Evolutionary conservation across 2,113 vertebrate genomes (phyloP).

Genomic region (Paradoxurus hermaphroditus): DNA sequence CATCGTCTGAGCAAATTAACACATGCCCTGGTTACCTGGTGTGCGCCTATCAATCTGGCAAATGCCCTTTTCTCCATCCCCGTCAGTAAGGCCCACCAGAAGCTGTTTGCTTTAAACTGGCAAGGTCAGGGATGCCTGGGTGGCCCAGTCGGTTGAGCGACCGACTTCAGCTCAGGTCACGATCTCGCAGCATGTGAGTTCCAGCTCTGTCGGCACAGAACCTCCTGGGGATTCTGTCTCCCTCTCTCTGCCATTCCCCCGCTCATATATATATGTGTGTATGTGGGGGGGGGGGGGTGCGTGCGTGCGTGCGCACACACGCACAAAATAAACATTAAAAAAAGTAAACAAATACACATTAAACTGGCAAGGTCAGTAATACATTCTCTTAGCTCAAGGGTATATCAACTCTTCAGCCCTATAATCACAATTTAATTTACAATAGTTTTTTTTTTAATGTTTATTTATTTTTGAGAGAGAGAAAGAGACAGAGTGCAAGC

Average conservation of each 20-base stretch:
- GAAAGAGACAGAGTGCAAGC: too few species aligned
- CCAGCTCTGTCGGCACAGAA: too few species aligned
- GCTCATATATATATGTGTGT: too few species aligned
- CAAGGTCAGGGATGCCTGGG: neutral
- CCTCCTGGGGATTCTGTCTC: too few species aligned
- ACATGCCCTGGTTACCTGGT: neutral
- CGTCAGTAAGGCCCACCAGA: neutral
- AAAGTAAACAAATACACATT: neutral
- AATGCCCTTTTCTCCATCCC: neutral
- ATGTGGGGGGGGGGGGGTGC: too few species aligned
- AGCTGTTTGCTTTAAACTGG: neutral
- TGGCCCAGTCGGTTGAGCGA: too few species aligned
- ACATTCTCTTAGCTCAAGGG: neutral
- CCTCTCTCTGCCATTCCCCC: too few species aligned
- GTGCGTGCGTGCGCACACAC: too few species aligned
- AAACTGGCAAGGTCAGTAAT: neutral
- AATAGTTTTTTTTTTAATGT: neutral
- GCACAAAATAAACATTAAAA: too few species aligned
- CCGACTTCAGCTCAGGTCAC: too few species aligned
- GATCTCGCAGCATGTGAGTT: too few species aligned
- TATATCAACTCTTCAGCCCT: neutral
- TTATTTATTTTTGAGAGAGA: too few species aligned
- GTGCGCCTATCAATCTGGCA: neutral
- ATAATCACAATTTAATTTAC: neutral
- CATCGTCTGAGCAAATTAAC: neutral